These are phyloP conservation scores for Amphipoea oculea DNA, from an alignment of 2,888 invertebrate genomes.

Conservation along the genomic window DNA sequence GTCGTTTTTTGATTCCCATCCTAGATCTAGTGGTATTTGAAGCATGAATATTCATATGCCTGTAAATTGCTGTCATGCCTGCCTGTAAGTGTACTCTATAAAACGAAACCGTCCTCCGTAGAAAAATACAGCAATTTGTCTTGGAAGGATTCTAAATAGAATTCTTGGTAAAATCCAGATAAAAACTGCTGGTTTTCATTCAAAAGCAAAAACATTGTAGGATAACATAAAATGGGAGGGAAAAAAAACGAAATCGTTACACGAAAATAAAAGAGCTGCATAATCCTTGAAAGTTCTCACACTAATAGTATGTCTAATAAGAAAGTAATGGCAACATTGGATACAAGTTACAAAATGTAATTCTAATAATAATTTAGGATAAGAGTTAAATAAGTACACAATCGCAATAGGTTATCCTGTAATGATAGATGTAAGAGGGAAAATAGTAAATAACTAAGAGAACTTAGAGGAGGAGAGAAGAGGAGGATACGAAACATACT, in stretches of 20 bases:
- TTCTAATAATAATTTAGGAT: neutral
- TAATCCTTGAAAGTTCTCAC: neutral
- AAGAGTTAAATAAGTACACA: neutral
- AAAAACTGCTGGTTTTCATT: neutral
- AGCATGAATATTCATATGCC: constrained; percentile 40
- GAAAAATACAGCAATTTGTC: neutral
- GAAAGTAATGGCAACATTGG: neutral
- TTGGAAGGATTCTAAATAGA: neutral
- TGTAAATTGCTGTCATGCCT: constrained; percentile 6
- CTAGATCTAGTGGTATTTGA: constrained; percentile 33
- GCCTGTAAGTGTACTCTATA: neutral
- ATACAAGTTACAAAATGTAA: neutral
- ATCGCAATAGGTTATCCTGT: neutral
- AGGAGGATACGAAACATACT: neutral
- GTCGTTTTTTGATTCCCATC: constrained; percentile 39
- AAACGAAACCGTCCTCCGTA: neutral
- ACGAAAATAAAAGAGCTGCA: neutral
- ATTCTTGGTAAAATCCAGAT: neutral
- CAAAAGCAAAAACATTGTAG: neutral
- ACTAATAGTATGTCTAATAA: no score
- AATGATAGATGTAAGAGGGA: neutral
- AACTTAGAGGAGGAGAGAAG: neutral
- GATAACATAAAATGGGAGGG: neutral
- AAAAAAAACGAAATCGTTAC: neutral
- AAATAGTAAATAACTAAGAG: neutral